A percentile compares a stretch with the other conserved stretches of the same genome.
These are phyloP conservation scores for Tapera naevia DNA, from an alignment of 2,797 vertebrate genomes.

Conservation along the genomic window DNA sequence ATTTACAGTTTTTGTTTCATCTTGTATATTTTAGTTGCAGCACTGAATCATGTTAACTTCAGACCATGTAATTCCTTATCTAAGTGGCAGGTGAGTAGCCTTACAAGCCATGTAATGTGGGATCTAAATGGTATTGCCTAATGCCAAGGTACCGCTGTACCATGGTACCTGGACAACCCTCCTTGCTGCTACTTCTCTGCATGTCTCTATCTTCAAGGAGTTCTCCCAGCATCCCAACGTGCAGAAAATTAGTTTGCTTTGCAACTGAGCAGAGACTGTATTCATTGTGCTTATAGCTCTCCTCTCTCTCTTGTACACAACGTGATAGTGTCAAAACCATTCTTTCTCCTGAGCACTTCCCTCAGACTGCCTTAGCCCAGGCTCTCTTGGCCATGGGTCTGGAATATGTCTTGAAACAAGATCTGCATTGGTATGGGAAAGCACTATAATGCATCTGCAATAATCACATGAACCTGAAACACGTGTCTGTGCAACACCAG, in stretches of 20 bases:
- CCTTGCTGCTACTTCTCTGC: background rate
- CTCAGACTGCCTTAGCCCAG: background rate
- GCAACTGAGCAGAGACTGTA: background rate
- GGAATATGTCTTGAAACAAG: background rate
- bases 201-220: background rate
- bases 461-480: background rate
- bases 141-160: background rate
- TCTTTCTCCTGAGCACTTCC: background rate
- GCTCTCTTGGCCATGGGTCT: rapidly evolving
- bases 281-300: background rate
- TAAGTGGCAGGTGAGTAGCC: background rate
- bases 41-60: background rate
- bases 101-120: background rate
- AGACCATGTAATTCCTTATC: background rate
- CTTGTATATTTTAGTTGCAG: background rate
- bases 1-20: background rate
- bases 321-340: background rate
- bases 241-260: background rate
- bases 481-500: background rate
- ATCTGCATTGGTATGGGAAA: rapidly evolving
- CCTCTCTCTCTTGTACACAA: background rate
- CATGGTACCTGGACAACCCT: background rate
- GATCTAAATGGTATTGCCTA: background rate
- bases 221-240: background rate
- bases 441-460: background rate